Percentiles rank a stretch among this genome's conserved stretches.
Evolutionary conservation across 2,113 vertebrate species (phyloP).

Genomic region (Benitochromis conjunctus): DNA sequence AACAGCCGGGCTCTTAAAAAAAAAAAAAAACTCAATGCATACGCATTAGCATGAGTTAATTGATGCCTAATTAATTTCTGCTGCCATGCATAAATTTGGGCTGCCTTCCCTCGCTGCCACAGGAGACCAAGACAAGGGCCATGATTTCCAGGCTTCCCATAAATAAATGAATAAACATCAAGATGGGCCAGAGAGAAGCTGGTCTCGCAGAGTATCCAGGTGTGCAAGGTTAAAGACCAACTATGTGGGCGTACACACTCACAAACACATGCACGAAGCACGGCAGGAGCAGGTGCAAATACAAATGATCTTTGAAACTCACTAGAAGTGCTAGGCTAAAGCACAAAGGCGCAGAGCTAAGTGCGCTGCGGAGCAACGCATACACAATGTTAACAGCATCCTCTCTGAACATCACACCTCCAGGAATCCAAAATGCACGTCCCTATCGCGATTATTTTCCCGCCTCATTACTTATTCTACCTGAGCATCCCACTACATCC

Average conservation of each 20-base stretch:
- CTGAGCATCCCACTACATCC: slow-evolving; percentile 29
- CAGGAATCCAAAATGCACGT: slow-evolving; percentile 39
- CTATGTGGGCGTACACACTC: slow-evolving; percentile 50
- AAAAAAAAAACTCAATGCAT: slow-evolving; percentile 63
- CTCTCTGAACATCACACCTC: slow-evolving; percentile 40
- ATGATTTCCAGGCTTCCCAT: slow-evolving; percentile 66
- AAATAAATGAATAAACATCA: slow-evolving; percentile 82
- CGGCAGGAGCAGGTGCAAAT: slow-evolving; percentile 62
- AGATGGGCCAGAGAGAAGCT: slow-evolving; percentile 62
- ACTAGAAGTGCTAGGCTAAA: slow-evolving; percentile 38
- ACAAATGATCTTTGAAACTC: slow-evolving; percentile 62
- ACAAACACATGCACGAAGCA: slow-evolving; percentile 25
- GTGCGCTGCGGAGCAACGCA: slow-evolving; percentile 33
- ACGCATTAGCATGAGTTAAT: slow-evolving; percentile 81
- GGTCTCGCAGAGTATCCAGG: slow-evolving; percentile 63
- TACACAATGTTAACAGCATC: slow-evolving; percentile 38
- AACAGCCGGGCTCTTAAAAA: slow-evolving; percentile 69
- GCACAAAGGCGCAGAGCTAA: slow-evolving; percentile 15
- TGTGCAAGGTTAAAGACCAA: slow-evolving; percentile 70
- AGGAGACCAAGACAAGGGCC: slow-evolving; percentile 66
- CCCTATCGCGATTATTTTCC: neutral
- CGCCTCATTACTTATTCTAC: slow-evolving; percentile 52
- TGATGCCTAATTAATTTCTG: slow-evolving; percentile 82
- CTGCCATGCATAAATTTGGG: slow-evolving; percentile 77
- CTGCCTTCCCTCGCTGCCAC: slow-evolving; percentile 53